phyloP scores from a whole-genome alignment of 1,140 invertebrate genomes.

The Drepana arcuata region DNA sequence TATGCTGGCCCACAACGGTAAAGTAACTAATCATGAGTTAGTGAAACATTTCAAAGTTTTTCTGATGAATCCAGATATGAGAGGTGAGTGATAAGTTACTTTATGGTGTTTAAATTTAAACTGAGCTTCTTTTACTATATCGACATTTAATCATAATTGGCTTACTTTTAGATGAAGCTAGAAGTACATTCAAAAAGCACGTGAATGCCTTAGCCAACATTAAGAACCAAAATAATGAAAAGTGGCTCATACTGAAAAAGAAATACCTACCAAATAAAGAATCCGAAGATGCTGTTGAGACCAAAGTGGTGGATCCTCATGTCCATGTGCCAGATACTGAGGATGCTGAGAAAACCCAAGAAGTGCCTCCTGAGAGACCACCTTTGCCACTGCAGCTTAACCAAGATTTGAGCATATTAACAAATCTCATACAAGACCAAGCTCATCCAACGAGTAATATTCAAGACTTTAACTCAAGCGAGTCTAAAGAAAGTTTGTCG shows the following conservation, averaged over 20 bases:
- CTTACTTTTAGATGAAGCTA: conserved; percentile 81
- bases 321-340: conserved; percentile 11
- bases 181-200: conserved; percentile 90
- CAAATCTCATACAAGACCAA: conserved; percentile 36
- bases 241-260: conserved; percentile 86
- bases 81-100: conserved; percentile 74
- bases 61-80: conserved; percentile 82
- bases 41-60: conserved; percentile 91
- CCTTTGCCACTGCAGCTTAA: conserved; percentile 74
- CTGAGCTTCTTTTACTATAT: conserved; percentile 2
- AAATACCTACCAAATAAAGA: conserved; percentile 71
- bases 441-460: conserved; percentile 10
- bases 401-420: conserved; percentile 50
- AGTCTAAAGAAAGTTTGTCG: conserved; percentile 36
- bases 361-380: conserved; percentile 78
- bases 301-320: conserved; percentile 33
- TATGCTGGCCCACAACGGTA: conserved; percentile 86
- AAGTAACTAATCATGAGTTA: conserved; percentile 88
- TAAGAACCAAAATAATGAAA: conserved; percentile 85
- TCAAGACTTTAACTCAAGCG: conserved; percentile 13
- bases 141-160: conserved; percentile 2
- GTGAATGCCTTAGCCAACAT: conserved; percentile 91
- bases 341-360: conserved; percentile 46
- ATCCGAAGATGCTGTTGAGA: conserved; percentile 26
- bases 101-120: conserved; percentile 5